Percentiles rank a stretch among this genome's conserved stretches.
phyloP scores from a whole-genome alignment of 1,140 invertebrate genomes.

The Pollicipes pollicipes region DNA sequence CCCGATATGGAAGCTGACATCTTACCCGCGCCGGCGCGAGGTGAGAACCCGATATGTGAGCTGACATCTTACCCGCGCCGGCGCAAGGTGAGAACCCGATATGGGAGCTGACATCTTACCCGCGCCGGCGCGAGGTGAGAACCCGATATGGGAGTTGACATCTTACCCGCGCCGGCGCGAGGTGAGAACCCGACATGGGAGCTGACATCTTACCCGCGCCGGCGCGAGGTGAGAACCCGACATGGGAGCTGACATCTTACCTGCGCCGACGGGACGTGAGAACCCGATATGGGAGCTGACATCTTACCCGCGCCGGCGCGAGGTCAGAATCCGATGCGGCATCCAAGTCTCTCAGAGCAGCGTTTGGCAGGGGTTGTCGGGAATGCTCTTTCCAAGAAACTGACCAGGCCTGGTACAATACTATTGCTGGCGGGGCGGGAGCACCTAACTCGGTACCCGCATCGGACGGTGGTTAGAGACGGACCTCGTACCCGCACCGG shows the following conservation, averaged over 20 bases:
- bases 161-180: not conserved
- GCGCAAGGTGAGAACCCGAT: slow-evolving; percentile 27
- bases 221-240: slow-evolving; percentile 3
- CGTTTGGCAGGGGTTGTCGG: too few species aligned
- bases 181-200: slow-evolving; percentile 20
- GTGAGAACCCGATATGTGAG: slow-evolving; percentile 43
- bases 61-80: slow-evolving; percentile 59
- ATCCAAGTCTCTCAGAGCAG: too few species aligned
- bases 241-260: slow-evolving; percentile 24
- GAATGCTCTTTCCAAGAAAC: too few species aligned
- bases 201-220: slow-evolving; percentile 21
- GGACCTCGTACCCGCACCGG: too few species aligned
- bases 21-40: slow-evolving; percentile 48
- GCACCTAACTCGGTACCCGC: too few species aligned
- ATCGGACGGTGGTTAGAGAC: too few species aligned
- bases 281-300: too few species aligned
- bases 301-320: not conserved
- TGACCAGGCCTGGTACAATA: too few species aligned
- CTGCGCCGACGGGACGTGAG: not conserved
- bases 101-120: slow-evolving; percentile 24
- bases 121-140: slow-evolving; percentile 28
- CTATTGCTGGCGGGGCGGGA: too few species aligned
- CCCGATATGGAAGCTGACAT: slow-evolving; percentile 53
- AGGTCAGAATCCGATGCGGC: too few species aligned
- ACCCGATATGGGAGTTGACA: slow-evolving; percentile 25